Evolutionary conservation across 2,888 invertebrate species (phyloP).

Genomic region (Dasypolia templi): DNA sequence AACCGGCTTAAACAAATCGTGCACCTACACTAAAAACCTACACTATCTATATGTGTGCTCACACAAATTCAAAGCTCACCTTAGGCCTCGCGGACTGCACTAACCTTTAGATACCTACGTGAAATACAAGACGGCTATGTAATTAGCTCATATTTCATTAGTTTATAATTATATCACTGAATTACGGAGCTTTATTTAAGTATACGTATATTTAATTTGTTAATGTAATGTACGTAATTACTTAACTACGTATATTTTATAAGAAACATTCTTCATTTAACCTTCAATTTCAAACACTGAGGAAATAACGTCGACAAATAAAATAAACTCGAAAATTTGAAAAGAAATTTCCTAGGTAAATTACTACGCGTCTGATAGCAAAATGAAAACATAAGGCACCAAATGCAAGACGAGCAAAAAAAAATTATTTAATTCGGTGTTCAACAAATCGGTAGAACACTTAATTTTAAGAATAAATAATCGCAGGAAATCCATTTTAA

Average conservation of each 20-base stretch:
- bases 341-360: conserved; percentile 42
- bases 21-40: no score
- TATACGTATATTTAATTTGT: neutral
- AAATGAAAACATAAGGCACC: conserved; percentile 35
- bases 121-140: neutral
- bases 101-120: no score
- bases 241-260: neutral
- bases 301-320: conserved; percentile 15
- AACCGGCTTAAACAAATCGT: no score
- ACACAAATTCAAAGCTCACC: no score
- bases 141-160: neutral
- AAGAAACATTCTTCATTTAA: conserved; percentile 1
- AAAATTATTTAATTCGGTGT: conserved; percentile 37
- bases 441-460: conserved; percentile 33
- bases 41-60: no score
- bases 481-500: conserved; percentile 10
- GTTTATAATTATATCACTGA: neutral
- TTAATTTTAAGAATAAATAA: conserved; percentile 48
- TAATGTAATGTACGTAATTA: conserved; percentile 10
- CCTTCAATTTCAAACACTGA: neutral
- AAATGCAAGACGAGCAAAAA: conserved; percentile 36
- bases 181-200: neutral
- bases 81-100: no score
- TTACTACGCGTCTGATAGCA: conserved; percentile 31
- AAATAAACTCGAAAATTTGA: conserved; percentile 36